These are phyloP conservation scores for Agapetus fuscipes DNA, from an alignment of 2,888 invertebrate genomes.

Conservation along the genomic window DNA sequence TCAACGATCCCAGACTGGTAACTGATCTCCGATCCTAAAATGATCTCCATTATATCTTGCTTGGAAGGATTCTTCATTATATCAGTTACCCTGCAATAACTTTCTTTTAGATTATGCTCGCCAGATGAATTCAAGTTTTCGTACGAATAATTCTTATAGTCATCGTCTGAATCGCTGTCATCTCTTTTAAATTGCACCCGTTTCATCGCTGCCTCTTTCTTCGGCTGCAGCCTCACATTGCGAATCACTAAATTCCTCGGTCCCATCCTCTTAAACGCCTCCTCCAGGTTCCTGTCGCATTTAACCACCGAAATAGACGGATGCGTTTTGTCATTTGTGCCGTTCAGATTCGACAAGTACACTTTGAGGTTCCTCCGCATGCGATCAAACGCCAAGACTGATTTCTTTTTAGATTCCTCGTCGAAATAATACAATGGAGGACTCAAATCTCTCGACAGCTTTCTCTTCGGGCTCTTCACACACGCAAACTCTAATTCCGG, in stretches of 20 bases:
- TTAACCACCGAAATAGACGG: constrained; percentile 6
- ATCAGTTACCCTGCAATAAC: neutral
- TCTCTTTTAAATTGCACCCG: neutral
- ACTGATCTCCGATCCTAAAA: constrained; percentile 32
- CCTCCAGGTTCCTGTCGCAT: constrained; percentile 7
- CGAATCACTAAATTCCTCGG: constrained; percentile 4
- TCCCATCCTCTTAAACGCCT: constrained; percentile 8
- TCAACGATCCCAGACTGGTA: constrained; percentile 27
- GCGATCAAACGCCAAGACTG: constrained; percentile 1
- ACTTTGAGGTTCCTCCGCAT: constrained; percentile 5
- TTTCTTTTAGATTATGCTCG: too few relatives aligned
- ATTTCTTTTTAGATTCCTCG: constrained; percentile 8
- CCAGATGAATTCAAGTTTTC: too few relatives aligned
- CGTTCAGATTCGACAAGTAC: constrained; percentile 5
- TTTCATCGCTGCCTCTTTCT: neutral
- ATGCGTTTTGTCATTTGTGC: constrained; percentile 9
- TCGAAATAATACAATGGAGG: constrained; percentile 9
- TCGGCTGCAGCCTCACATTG: constrained; percentile 7
- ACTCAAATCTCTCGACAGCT: neutral
- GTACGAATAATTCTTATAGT: too few relatives aligned
- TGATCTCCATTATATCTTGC: constrained; percentile 43
- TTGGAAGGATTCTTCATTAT: constrained; percentile 25
- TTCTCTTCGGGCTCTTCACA: constrained; percentile 7
- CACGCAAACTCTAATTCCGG: constrained; percentile 44
- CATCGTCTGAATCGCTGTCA: too few relatives aligned